Evolutionary conservation across 2,797 vertebrate genomes (phyloP).

Genomic region (Vespertilio murinus): DNA sequence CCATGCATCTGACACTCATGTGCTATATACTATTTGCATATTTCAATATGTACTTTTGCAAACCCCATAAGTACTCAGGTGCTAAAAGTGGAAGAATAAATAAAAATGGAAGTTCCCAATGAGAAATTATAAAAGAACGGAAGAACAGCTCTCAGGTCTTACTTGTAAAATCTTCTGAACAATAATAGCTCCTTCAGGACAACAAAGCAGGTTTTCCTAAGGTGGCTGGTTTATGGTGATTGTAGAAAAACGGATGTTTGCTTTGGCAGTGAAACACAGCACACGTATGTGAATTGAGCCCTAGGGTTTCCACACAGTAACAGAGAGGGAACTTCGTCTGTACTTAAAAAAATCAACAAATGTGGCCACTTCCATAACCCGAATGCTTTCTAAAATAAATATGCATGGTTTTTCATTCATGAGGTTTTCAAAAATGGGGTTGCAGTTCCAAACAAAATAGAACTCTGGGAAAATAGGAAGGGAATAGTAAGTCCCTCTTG

Average conservation of each 20-base stretch:
- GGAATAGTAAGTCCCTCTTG: not conserved
- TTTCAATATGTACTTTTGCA: conserved; percentile 83
- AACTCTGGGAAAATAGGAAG: not conserved
- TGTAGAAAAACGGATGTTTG: conserved; percentile 66
- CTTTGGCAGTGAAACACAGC: conserved; percentile 73
- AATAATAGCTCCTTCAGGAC: conserved; percentile 79
- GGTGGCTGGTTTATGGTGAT: conserved; percentile 81
- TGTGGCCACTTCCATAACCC: conserved; percentile 49
- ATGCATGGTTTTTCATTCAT: conserved; percentile 29
- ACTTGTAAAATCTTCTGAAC: conserved; percentile 80
- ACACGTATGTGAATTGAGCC: conserved; percentile 80
- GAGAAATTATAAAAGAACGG: conserved; percentile 74
- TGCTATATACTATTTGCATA: conserved; percentile 85
- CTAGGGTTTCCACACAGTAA: conserved; percentile 77
- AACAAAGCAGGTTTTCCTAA: conserved; percentile 82
- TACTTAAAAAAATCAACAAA: conserved; percentile 80
- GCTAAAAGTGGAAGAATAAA: conserved; percentile 76
- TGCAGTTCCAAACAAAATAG: conserved; percentile 49
- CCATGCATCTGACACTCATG: conserved; percentile 83
- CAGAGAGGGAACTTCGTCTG: conserved; percentile 77
- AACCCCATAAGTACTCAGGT: conserved; percentile 80
- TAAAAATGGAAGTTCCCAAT: conserved; percentile 79
- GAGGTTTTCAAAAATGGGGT: not conserved
- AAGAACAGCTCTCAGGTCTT: conserved; percentile 79
- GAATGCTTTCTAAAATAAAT: conserved; percentile 64